Evolutionary conservation across 1,140 invertebrate genomes (phyloP), one percentile per base, ranked within the genome.

Genomic region (Conus betulinus): DNA sequence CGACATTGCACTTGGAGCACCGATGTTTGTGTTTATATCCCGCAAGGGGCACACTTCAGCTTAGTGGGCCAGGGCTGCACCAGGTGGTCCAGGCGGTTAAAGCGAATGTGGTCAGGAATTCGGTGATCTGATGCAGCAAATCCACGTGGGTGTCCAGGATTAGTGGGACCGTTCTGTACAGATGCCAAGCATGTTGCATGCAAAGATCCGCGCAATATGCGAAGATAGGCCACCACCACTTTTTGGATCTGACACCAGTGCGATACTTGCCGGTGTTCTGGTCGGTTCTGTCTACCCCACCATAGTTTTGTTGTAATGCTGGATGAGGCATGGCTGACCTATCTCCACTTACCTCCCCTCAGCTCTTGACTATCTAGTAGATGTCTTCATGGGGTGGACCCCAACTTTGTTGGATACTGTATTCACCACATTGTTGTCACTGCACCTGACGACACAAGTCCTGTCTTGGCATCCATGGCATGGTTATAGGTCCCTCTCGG

Each of bases 131-230:
- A 79, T 17, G 76, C 39, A 15, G 76, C 76, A 79, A 79, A 79
- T 23, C 76, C 76, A 15, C 76, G n/a, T 79, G 76, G 76, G 11
- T 11, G 76, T 79, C 76, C 76, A 15, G 76, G 76, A 17, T 11
- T n/a, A 15, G 76, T 76, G 11, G 4, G 25, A 1, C 23, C 25
- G 39, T 4, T 17, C 85, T 5, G 79, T 93, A 91, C 25, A 94
- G 57, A 51, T 92, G 57, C 93, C 93, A 94, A 15, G 92, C 91
- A 89, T 94, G 94, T 83, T 94, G 92, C 17, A 92, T 13, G 94
- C 13, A 83, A 11, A 60, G 15, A 60, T 60, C 57, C 15, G 15
- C 8, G 4, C 89, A 92, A 86, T 93, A 79, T n/a, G 53, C 60
- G n/a, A 95, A 60, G 57, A 60, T 81, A 27, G 92, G 91, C 86